These are phyloP conservation scores for Lutjanus argentimaculatus DNA, from an alignment of 2,797 vertebrate genomes.

Conservation along the genomic window DNA sequence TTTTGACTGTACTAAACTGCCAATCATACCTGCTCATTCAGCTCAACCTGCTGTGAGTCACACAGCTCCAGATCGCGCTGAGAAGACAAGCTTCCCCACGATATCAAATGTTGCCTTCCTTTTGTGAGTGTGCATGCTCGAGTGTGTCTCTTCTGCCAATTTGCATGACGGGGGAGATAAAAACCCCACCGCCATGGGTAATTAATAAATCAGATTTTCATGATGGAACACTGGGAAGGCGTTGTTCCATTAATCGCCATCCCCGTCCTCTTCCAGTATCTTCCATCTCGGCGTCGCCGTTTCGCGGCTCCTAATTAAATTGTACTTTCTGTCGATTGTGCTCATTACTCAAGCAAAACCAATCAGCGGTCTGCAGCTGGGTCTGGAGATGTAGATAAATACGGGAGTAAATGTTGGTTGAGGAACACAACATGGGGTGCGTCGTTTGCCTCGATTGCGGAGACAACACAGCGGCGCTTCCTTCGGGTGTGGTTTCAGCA, in stretches of 20 bases:
- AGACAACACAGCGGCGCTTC: constrained; percentile 14
- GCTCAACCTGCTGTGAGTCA: constrained; percentile 33
- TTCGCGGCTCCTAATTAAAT: constrained; percentile 78
- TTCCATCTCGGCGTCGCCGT: constrained; percentile 73
- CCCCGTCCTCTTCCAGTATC: constrained; percentile 71
- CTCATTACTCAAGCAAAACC: constrained; percentile 81
- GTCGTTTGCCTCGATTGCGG: constrained; percentile 20
- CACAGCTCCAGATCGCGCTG: constrained; percentile 19
- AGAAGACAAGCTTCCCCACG: constrained; percentile 31
- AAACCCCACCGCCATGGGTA: constrained; percentile 56
- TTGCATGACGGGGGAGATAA: constrained; percentile 66
- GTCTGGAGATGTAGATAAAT: constrained; percentile 72
- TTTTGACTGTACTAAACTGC: constrained; percentile 24
- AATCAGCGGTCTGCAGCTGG: constrained; percentile 76
- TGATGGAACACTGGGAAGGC: constrained; percentile 71
- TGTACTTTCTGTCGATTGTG: constrained; percentile 78
- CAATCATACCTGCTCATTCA: constrained; percentile 39
- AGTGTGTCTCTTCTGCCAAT: constrained; percentile 59
- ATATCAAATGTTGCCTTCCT: constrained; percentile 32
- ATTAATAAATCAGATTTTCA: constrained; percentile 82
- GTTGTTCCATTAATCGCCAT: constrained; percentile 77
- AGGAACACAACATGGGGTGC: constrained; percentile 49
- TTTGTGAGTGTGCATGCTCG: not conserved
- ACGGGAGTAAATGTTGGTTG: constrained; percentile 63
- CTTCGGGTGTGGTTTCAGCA: constrained; percentile 1